A percentile compares a stretch with the other conserved stretches of the same genome.
These are phyloP conservation scores for Microcebus murinus DNA, from an alignment of 2,113 vertebrate genomes.

Conservation along the genomic window DNA sequence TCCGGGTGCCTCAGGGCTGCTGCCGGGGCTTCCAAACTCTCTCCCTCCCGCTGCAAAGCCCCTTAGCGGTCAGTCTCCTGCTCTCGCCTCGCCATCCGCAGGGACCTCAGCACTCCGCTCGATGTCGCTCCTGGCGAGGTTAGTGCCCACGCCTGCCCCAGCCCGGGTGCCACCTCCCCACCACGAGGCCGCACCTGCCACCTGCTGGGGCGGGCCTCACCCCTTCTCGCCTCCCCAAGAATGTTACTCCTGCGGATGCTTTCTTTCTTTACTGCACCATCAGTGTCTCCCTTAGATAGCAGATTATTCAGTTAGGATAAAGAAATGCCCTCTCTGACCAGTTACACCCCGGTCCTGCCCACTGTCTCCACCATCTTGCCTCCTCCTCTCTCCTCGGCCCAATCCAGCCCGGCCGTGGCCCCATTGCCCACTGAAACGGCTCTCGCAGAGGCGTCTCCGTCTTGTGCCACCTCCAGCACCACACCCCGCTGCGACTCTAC, in stretches of 20 bases:
- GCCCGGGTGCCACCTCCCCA: rapidly evolving
- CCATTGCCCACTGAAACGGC: too few relatives aligned
- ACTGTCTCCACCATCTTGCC: neutral
- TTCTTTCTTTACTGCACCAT: neutral
- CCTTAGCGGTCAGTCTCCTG: neutral
- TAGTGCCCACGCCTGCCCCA: neutral
- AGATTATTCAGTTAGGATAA: neutral
- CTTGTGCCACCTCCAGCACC: neutral
- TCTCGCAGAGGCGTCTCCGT: neutral
- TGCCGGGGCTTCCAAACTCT: neutral
- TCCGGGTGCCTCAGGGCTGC: neutral
- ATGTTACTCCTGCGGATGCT: neutral
- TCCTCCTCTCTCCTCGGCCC: neutral
- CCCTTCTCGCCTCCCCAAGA: neutral
- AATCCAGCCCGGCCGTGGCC: neutral
- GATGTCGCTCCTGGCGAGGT: neutral
- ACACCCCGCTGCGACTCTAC: rapidly evolving
- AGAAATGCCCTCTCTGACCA: neutral
- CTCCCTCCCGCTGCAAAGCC: neutral
- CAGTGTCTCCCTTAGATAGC: neutral
- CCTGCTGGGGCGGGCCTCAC: neutral
- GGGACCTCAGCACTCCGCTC: rapidly evolving
- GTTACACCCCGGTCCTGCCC: too few relatives aligned
- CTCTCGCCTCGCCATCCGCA: neutral
- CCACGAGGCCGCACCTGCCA: neutral